Evolutionary conservation across 2,113 vertebrate genomes (phyloP).

Genomic region (Carollia perspicillata): DNA sequence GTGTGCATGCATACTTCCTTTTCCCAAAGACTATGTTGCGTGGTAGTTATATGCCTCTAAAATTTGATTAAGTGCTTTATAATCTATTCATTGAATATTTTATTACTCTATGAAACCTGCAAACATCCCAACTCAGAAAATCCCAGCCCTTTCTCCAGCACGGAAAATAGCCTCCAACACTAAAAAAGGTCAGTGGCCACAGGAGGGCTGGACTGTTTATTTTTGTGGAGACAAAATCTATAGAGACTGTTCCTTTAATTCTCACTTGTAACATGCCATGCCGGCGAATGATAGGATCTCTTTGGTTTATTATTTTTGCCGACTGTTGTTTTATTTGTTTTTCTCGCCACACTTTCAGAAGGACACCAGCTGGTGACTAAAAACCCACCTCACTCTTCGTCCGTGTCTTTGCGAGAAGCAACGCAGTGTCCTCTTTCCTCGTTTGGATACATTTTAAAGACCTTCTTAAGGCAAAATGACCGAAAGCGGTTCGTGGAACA

Average conservation of each 20-base stretch:
- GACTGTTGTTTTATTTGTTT: not conserved
- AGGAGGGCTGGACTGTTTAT: not conserved
- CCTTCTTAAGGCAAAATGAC: not conserved
- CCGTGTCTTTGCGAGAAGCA: not conserved
- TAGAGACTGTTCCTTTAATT: not conserved
- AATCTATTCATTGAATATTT: conserved; percentile 66
- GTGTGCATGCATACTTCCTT: not conserved
- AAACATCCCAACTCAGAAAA: conserved; percentile 47
- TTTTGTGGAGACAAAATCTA: not conserved
- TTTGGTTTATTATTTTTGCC: not conserved
- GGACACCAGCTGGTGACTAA: not conserved
- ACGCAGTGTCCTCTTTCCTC: not conserved
- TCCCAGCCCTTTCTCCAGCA: not conserved
- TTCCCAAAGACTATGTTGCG: not conserved
- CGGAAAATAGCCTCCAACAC: not conserved
- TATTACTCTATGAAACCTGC: conserved; percentile 53
- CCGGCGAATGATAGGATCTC: not conserved
- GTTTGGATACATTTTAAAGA: not conserved
- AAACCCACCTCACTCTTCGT: not conserved
- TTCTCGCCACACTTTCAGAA: not conserved
- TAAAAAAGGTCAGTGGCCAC: conserved; percentile 46
- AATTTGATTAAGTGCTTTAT: conserved; percentile 56
- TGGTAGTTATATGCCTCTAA: conserved; percentile 41
- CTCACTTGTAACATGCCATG: not conserved
- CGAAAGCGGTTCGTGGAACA: not conserved